Percentiles rank a stretch among this genome's conserved stretches.
phyloP scores from a whole-genome alignment of 2,797 vertebrate genomes.

The Ciconia nigra region DNA sequence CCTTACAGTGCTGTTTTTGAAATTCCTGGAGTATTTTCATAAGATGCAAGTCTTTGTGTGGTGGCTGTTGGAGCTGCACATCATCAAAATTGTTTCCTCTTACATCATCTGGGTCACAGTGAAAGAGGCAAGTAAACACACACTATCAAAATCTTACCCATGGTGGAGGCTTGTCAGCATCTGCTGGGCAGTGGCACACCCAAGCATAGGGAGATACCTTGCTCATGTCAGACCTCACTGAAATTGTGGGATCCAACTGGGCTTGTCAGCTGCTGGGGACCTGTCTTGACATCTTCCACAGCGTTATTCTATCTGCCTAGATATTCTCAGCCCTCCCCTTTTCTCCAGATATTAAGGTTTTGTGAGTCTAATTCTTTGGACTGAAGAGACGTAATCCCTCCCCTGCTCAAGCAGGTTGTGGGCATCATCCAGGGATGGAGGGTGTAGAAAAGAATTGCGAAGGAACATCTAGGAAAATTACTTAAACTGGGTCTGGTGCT shows the following conservation, averaged over 20 bases:
- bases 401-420: background rate
- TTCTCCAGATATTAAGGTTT: background rate
- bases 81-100: slow-evolving; percentile 94
- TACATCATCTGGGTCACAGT: slow-evolving; percentile 92
- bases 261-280: background rate
- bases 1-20: slow-evolving; percentile 93
- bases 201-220: background rate
- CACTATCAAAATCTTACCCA: background rate
- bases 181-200: background rate
- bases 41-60: slow-evolving; percentile 95
- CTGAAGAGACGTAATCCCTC: background rate
- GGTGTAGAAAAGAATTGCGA: background rate
- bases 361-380: background rate
- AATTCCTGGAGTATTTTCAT: slow-evolving; percentile 96
- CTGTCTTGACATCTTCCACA: background rate
- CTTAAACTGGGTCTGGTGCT: background rate
- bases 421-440: background rate
- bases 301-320: background rate
- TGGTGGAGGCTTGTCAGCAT: background rate
- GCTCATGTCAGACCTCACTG: background rate
- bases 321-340: background rate
- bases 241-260: background rate
- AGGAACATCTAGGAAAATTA: background rate
- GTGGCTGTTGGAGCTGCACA: slow-evolving; percentile 97
- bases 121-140: slow-evolving; percentile 83